A percentile compares a stretch with the other conserved stretches of the same genome.
Evolutionary conservation across 2,797 vertebrate genomes (phyloP).

Genomic region (Alosa sapidissima): DNA sequence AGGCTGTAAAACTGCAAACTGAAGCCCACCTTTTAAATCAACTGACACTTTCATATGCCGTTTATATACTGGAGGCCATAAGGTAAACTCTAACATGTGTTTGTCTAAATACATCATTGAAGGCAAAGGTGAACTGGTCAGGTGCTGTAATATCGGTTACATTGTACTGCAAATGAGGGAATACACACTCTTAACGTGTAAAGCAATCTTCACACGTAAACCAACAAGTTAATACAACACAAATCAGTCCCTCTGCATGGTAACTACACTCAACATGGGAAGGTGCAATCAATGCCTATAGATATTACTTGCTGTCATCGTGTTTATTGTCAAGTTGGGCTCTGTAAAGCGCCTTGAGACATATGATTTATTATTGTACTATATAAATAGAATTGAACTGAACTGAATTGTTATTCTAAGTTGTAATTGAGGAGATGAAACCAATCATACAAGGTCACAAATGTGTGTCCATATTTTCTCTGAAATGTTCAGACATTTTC

Average conservation of each 20-base stretch:
- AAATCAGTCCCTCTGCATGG: not conserved
- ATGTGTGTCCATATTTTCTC: not conserved
- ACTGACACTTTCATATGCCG: not conserved
- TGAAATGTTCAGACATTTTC: too few relatives aligned
- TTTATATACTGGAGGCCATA: not conserved
- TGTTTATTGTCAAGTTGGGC: too few relatives aligned
- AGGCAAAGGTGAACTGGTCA: not conserved
- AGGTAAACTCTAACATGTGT: not conserved
- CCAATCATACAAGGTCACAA: not conserved
- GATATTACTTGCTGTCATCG: too few relatives aligned
- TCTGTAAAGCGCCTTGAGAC: too few relatives aligned
- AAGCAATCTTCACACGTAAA: not conserved
- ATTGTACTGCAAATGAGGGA: not conserved
- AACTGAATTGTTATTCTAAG: not conserved
- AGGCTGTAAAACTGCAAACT: conserved; percentile 7
- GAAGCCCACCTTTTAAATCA: not conserved
- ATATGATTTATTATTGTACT: too few relatives aligned
- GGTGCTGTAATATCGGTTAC: not conserved
- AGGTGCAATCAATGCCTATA: not conserved
- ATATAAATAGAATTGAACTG: too few relatives aligned
- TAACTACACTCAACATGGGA: not conserved
- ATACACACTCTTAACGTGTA: not conserved
- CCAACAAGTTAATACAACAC: not conserved
- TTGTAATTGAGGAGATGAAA: not conserved
- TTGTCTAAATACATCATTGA: not conserved